Percentiles rank a stretch among this genome's conserved stretches.
Conservation (phyloP, 2,113 vertebrate genomes). For the Vanacampus margaritifer region DNA sequence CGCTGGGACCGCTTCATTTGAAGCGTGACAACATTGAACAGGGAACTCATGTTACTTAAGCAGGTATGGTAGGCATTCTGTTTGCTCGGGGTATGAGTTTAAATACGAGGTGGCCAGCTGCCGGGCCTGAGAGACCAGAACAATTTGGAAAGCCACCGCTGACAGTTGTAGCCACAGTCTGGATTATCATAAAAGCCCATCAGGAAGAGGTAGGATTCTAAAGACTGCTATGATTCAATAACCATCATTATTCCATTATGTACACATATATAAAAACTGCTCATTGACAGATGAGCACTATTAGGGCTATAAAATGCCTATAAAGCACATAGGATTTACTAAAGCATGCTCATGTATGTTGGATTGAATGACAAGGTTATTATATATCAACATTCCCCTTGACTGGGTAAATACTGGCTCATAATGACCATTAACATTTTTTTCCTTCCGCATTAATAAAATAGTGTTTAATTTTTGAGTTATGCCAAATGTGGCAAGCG, state of each 20-base stretch:
- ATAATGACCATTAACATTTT: background rate
- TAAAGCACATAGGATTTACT: background rate
- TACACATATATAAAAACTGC: background rate
- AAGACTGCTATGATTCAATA: conserved; percentile 15
- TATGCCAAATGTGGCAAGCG: background rate
- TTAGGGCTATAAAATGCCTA: conserved; percentile 6
- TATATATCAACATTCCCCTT: background rate
- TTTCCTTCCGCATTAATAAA: background rate
- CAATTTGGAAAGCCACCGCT: conserved; percentile 45
- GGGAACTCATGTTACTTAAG: conserved; percentile 77
- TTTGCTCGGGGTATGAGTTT: conserved; percentile 69
- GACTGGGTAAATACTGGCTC: background rate
- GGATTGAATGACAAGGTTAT: background rate
- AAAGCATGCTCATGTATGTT: background rate
- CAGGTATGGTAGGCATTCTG: conserved; percentile 84
- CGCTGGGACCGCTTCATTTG: conserved; percentile 61
- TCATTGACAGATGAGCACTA: background rate
- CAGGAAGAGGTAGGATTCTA: conserved; percentile 52
- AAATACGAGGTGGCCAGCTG: conserved; percentile 76
- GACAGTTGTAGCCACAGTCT: conserved; percentile 50
- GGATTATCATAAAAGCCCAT: conserved; percentile 54
- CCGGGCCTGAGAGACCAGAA: conserved; percentile 66
- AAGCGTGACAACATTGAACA: conserved; percentile 69
- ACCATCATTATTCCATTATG: conserved; percentile 5
- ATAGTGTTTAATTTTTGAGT: background rate